phyloP scores from a whole-genome alignment of 1,140 invertebrate genomes.

The Vanessa atalanta region DNA sequence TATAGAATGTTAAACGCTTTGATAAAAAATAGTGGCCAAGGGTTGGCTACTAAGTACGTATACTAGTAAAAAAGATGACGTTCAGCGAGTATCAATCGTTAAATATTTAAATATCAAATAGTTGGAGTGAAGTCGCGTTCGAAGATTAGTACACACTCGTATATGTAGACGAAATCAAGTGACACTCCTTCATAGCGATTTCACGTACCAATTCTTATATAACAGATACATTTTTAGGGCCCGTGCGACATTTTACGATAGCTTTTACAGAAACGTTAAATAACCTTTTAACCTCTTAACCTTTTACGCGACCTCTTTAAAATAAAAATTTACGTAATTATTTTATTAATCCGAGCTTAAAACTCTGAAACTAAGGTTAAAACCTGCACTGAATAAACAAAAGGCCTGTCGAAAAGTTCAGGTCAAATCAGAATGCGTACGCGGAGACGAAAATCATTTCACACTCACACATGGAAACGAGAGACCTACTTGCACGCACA shows the following conservation, averaged over 20 bases:
- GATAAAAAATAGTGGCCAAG: too few species aligned
- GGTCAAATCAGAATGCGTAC: constrained; percentile 21
- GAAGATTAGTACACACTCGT: too few species aligned
- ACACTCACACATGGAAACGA: constrained; percentile 38
- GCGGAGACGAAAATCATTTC: constrained; percentile 33
- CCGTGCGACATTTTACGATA: background rate
- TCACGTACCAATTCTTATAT: background rate
- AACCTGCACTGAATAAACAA: background rate
- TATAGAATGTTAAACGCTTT: too few species aligned
- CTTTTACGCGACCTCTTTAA: background rate
- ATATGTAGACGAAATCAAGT: too few species aligned
- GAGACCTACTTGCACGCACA: constrained; percentile 24
- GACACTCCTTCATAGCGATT: too few species aligned
- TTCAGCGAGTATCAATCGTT: too few species aligned
- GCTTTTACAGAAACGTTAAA: background rate
- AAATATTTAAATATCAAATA: too few species aligned
- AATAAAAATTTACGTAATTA: background rate
- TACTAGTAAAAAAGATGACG: too few species aligned
- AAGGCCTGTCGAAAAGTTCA: constrained; percentile 11
- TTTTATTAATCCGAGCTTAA: background rate
- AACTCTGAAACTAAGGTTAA: background rate
- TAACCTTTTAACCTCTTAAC: background rate
- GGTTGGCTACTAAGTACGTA: too few species aligned
- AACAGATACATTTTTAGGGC: background rate
- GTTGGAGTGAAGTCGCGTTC: too few species aligned